These are phyloP conservation scores for Cyprinodon diabolis DNA, from an alignment of 2,797 vertebrate species.

Conservation along the genomic window DNA sequence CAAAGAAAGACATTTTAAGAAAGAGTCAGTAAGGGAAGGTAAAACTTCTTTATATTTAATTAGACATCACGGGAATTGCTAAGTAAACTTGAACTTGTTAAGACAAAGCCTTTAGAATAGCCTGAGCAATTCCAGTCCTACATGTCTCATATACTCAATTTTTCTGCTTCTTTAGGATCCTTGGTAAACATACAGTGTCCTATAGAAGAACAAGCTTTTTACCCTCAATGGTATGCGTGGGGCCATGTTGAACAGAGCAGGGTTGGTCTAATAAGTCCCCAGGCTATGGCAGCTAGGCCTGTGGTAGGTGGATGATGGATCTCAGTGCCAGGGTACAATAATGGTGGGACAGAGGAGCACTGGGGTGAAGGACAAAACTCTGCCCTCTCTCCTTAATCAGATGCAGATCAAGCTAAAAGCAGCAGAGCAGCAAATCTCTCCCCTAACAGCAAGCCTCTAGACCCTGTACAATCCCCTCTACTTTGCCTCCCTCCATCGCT, in stretches of 20 bases:
- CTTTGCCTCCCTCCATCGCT: slow-evolving; percentile 46
- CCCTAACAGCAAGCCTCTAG: slow-evolving; percentile 65
- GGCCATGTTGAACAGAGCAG: slow-evolving; percentile 57
- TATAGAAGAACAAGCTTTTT: slow-evolving; percentile 29
- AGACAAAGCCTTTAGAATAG: not conserved
- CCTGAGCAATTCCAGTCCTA: not conserved
- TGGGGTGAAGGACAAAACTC: slow-evolving; percentile 90
- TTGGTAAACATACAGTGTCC: slow-evolving; percentile 54
- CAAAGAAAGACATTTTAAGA: not conserved
- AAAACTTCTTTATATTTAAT: slow-evolving; percentile 1
- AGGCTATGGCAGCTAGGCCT: slow-evolving; percentile 73
- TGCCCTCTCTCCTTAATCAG: slow-evolving; percentile 90
- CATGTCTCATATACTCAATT: slow-evolving; percentile 5
- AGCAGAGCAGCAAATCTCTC: slow-evolving; percentile 89
- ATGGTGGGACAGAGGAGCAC: slow-evolving; percentile 89
- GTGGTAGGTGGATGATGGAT: slow-evolving; percentile 87
- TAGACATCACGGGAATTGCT: not conserved
- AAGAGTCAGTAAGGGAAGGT: not conserved
- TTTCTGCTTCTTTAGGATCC: slow-evolving; percentile 35
- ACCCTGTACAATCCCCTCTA: slow-evolving; percentile 63
- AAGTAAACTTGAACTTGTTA: not conserved
- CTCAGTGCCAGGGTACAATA: slow-evolving; percentile 84
- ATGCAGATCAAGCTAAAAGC: slow-evolving; percentile 98
- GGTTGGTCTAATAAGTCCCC: slow-evolving; percentile 75
- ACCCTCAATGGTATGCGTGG: slow-evolving; percentile 61